Percentiles rank a stretch among this genome's conserved stretches.
Evolutionary conservation across 2,888 invertebrate genomes (phyloP).

Genomic region (Anthoptus insignis): DNA sequence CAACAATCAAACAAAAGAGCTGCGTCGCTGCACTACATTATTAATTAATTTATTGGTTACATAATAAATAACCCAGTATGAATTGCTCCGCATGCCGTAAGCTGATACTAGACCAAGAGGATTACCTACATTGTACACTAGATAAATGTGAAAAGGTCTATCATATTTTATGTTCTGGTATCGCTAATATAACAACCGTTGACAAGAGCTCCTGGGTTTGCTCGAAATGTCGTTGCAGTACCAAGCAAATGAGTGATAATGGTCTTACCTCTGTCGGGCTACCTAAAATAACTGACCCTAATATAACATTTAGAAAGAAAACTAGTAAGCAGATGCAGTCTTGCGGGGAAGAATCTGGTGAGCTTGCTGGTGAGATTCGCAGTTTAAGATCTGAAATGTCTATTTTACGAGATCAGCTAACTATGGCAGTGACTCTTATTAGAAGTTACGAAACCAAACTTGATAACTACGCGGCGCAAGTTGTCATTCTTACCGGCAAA

Average conservation of each 20-base stretch:
- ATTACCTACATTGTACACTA: conserved; percentile 1
- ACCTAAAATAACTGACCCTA: conserved; percentile 4
- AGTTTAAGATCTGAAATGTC: conserved; percentile 12
- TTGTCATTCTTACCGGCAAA: background rate
- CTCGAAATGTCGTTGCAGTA: conserved; percentile 10
- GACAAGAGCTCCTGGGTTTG: conserved; percentile 8
- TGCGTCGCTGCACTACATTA: too few relatives aligned
- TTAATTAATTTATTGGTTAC: too few relatives aligned
- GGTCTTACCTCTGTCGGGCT: conserved; percentile 12
- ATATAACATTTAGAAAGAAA: conserved; percentile 19
- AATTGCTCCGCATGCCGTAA: conserved; percentile 13
- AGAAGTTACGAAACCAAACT: conserved; percentile 14
- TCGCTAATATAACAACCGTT: background rate
- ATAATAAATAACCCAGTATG: conserved; percentile 4
- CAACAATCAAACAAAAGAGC: too few relatives aligned
- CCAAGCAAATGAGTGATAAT: conserved; percentile 18
- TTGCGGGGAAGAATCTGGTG: background rate
- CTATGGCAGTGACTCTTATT: background rate
- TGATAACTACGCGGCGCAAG: conserved; percentile 14
- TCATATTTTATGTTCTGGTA: conserved; percentile 11
- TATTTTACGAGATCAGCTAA: conserved; percentile 7
- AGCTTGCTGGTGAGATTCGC: conserved; percentile 5
- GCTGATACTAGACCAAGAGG: background rate
- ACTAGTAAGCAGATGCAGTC: background rate
- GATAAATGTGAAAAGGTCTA: conserved; percentile 1